Base-by-base conservation (phyloP, 2,888 invertebrate genomes). In the Dryobotodes eremita region DNA sequence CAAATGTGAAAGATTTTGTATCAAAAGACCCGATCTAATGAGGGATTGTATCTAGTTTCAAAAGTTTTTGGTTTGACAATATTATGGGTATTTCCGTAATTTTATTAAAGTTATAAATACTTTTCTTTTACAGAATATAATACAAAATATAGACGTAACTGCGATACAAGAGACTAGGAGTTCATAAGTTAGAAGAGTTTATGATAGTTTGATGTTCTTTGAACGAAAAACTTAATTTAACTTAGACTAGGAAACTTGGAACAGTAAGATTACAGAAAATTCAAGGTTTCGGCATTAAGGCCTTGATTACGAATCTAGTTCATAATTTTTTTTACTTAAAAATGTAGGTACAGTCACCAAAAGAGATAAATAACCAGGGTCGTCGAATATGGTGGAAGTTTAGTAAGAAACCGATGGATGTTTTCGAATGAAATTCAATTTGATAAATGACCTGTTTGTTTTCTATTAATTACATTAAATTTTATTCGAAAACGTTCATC, bases 1-100 rank as follows among this genome's bases (percentile, higher is more conserved):
- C 69, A 85, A 81, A 85, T 75, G 70, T 77, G 82, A 61, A 72
- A 84, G 62, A 80, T 83, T 75, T 84, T 83, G 71, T 83, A 80
- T 75, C 71, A 31, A 42, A 50, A 59, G 59, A 55, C 15, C 79
- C 79, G 42, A 75, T 80, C 75, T 75, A 64, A 75, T 75, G 65
- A 82, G 55, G 23, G 57, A 82, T 85, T 55, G 57, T 70, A 69
- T 70, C 64, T 55, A 42, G n/a, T 20, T 66, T 61, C 11, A 31
- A 71, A 80, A 57, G 17, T 57, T 65, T 83, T 46, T 61, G 13
- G 53, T 36, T 15, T 20, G 2, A 36, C 36, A 72, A 59, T 80
- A 84, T 57, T 57, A 53, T 6, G n/a, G 11, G 8, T 46, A 10
- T 46, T 46, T 46, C 46, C 46, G 8, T 10, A 8, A 46, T 46